Base-by-base conservation (phyloP, 2,888 invertebrate genomes). In the Amphimallon solstitiale region DNA sequence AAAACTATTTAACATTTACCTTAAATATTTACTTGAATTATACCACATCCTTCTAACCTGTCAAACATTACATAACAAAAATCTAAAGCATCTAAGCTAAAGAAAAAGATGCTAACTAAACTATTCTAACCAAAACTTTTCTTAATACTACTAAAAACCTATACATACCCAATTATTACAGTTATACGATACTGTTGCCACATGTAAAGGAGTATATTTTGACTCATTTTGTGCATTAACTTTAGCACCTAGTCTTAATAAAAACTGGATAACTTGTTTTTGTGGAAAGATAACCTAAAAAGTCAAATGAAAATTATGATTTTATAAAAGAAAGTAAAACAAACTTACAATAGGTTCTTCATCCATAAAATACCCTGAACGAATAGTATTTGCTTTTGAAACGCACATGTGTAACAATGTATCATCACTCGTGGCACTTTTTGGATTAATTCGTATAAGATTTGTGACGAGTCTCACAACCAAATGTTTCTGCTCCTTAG, bases 341-440 rank as follows among this genome's bases (percentile, higher is more conserved):
- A 49, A 45, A 77, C 79, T 77, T 77, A 82, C 81, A 68, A 81
- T 77, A 12, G 82, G 85, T 75, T 85, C 86, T 77, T 90, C 91
- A 75, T 91, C 91, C 67, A 87, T 86, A 79, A 92, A 90, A 82
- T 93, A 91, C 73, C 89, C 89, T 78, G 92, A 91, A 77, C 89
- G 89, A 72, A 94, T 89, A 10, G 90, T 90, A 83, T 92, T 93
- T 71, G 90, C 85, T 70, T 89, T 89, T 43, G 91, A 92, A 64
- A 92, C 92, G 77, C 92, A 91, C 71, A 95, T 86, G 84, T 96
- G 96, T 67, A 97, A 86, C 70, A 95, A 85, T n/a, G 93, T 89
- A 80, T 94, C 93, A 67, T 91, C 90, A 65, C 89, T 86, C 75
- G 85, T 86, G 6, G 89, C 88, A 74, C 90, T 90, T 70, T 88